Conservation (phyloP, 1,140 invertebrate species). For the Ceratitis capitata region DNA sequence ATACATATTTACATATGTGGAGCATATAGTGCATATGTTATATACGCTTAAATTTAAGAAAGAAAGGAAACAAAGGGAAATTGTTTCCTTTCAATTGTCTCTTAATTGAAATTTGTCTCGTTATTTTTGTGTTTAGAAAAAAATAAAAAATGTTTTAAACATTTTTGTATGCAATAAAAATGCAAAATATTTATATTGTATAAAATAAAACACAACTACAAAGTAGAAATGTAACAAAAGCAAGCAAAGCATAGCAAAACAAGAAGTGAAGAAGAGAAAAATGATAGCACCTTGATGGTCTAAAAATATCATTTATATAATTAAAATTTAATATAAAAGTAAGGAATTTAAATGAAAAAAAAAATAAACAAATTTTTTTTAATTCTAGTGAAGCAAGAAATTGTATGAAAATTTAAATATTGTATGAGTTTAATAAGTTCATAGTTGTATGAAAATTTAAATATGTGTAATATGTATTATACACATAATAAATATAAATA, state of each 20-base stretch:
- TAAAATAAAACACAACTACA: constrained; percentile 40
- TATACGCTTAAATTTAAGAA: not conserved
- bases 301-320: constrained; percentile 52
- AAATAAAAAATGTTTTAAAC: not conserved
- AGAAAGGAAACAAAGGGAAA: too few relatives aligned
- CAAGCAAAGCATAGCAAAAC: constrained; percentile 14
- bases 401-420: not conserved
- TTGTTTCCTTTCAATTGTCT: not conserved
- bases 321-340: constrained; percentile 3
- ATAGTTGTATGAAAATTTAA: not conserved
- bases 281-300: constrained; percentile 60
- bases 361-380: not conserved
- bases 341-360: not conserved
- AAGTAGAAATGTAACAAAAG: constrained; percentile 27
- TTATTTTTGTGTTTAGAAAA: too few relatives aligned
- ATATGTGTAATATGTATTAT: not conserved
- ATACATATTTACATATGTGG: constrained; percentile 14
- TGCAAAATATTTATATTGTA: not conserved
- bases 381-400: constrained; percentile 24
- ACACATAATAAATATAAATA: not conserved
- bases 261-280: constrained; percentile 23
- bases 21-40: not conserved
- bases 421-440: too few relatives aligned
- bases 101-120: not conserved
- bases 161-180: not conserved